Base-by-base conservation (phyloP, 1,140 invertebrate species). In the Zaprionus vittiger region DNA sequence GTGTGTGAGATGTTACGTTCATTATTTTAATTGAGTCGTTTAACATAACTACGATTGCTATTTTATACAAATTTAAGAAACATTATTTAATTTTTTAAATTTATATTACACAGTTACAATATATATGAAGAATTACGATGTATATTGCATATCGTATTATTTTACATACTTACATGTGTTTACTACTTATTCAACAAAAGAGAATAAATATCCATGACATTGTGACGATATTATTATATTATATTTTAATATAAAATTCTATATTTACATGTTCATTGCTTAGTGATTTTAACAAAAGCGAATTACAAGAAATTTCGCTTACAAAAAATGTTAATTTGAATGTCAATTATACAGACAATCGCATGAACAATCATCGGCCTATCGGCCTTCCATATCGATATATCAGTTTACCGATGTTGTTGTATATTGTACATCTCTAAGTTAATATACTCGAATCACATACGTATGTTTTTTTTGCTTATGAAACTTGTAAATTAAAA, bases 391-490 rank as follows among this genome's bases (percentile, higher is more conserved):
- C 20, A 22, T 52, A 52, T 20, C 56, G 64, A 68, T 44, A 61
- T 22, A 12, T 60, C 4, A 26, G 17, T 17, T 22, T 20, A 34
- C 59, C 54, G 54, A 61, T 22, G 15, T 20, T 22, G 26, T 52
- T 17, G 4, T 38, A 61, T 11, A 57, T 17, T 44, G 4, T 38
- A 55, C 17, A 57, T 17, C 24, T 60, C 68, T 68, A 57, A 65
- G 31, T 47, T 63, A 31, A 63, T 57, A 15, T 56, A 52, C 37
- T 70, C 28, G 28, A 17, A 69, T 71, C 60, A 28, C 60, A 71
- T 75, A 70, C 67, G 64, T 73, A 68, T 44, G 68, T 73, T 34
- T 41, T 71, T 64, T 55, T 65, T 73, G 63, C 57, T 77, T 73
- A 77, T 55, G 63, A 73, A 73, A 73, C 56, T 34, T 55, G 47